Evolutionary conservation across 2,113 vertebrate species (phyloP).

Genomic region (Indri indri): DNA sequence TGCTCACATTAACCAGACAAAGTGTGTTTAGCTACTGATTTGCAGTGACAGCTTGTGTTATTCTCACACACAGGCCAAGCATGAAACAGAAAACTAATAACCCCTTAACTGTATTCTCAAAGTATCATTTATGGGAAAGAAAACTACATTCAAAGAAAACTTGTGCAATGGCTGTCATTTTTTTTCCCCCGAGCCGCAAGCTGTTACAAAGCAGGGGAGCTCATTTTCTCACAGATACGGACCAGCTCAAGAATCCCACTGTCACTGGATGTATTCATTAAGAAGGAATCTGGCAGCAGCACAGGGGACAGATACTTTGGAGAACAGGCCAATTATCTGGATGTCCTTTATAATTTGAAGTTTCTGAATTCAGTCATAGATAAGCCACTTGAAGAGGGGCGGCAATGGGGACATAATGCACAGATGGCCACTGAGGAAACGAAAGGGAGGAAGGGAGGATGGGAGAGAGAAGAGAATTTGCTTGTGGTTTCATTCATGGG

Average conservation of each 20-base stretch:
- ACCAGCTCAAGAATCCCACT: conserved; percentile 76
- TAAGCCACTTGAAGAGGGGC: conserved; percentile 70
- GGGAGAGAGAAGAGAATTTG: conserved; percentile 12
- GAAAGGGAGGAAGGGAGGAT: neutral
- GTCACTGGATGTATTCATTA: conserved; percentile 79
- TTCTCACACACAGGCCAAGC: conserved; percentile 74
- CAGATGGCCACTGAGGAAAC: conserved; percentile 65
- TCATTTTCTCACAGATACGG: conserved; percentile 78
- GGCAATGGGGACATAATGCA: conserved; percentile 24
- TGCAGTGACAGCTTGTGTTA: conserved; percentile 70
- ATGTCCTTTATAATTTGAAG: conserved; percentile 77
- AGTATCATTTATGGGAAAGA: conserved; percentile 81
- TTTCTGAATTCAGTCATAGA: conserved; percentile 76
- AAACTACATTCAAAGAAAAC: conserved; percentile 76
- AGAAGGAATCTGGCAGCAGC: conserved; percentile 71
- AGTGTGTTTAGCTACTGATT: conserved; percentile 56
- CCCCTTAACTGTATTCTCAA: conserved; percentile 73
- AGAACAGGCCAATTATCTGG: conserved; percentile 77
- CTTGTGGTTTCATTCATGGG: conserved; percentile 72
- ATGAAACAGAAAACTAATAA: conserved; percentile 73
- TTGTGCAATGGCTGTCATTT: conserved; percentile 76
- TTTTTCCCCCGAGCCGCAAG: conserved; percentile 64
- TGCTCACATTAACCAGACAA: conserved; percentile 62
- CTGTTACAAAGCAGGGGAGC: conserved; percentile 71
- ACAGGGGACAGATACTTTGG: conserved; percentile 57